phyloP scores from a whole-genome alignment of 2,113 vertebrate species.

The Eclectus roratus region DNA sequence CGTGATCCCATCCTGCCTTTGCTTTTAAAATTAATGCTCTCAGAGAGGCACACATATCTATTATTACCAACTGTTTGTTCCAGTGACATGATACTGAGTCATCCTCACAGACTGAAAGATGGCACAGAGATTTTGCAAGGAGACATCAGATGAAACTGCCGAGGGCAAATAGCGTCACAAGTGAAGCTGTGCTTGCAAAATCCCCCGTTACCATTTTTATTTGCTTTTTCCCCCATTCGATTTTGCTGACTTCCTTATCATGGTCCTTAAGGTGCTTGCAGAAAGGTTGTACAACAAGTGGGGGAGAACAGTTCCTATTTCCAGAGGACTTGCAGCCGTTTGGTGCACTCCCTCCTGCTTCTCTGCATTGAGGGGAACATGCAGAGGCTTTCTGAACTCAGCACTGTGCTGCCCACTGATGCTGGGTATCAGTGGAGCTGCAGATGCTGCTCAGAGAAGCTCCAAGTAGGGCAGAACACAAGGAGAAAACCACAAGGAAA shows the following conservation, averaged over 20 bases:
- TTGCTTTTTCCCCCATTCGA: neutral
- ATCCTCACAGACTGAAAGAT: neutral
- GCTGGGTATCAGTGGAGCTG: accelerated
- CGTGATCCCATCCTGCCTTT: neutral
- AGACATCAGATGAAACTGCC: neutral
- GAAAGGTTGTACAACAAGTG: neutral
- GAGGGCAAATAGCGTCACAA: accelerated
- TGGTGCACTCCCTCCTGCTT: neutral
- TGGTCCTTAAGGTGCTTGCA: neutral
- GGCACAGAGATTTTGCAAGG: neutral
- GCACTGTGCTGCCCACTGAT: neutral
- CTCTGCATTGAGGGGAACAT: neutral
- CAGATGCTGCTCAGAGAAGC: neutral
- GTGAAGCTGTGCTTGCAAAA: neutral
- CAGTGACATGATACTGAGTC: neutral
- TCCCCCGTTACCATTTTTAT: neutral
- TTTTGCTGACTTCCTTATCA: neutral
- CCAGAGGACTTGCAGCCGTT: neutral
- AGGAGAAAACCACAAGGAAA: neutral
- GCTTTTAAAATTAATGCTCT: neutral
- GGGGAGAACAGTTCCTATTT: neutral
- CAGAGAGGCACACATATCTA: accelerated
- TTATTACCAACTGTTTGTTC: neutral
- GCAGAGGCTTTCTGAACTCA: neutral
- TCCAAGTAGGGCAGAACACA: neutral